These are phyloP conservation scores for Valencia hispanica DNA, from an alignment of 2,797 vertebrate genomes.

Conservation along the genomic window DNA sequence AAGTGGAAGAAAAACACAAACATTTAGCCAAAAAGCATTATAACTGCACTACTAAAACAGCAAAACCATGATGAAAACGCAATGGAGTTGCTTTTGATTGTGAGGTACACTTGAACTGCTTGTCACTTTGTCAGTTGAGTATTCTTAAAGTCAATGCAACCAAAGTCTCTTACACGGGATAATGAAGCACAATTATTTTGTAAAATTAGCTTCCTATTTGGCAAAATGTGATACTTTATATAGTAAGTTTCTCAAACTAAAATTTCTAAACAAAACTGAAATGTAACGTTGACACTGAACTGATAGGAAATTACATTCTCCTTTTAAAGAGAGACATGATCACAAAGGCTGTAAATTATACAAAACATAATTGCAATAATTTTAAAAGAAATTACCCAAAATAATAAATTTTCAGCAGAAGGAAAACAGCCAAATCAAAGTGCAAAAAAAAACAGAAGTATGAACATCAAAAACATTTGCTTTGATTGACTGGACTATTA, in stretches of 20 bases:
- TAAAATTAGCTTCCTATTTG: not conserved
- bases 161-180: not conserved
- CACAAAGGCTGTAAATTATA: not conserved
- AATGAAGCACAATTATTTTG: not conserved
- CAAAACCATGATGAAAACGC: constrained; percentile 32
- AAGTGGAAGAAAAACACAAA: constrained; percentile 57
- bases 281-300: not conserved
- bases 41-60: constrained; percentile 12
- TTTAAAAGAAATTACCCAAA: not conserved
- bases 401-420: not conserved
- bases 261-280: not conserved
- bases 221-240: constrained; percentile 9
- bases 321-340: not conserved
- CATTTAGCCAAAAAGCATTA: constrained; percentile 34
- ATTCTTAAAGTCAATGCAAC: not conserved
- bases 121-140: not conserved
- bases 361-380: not conserved
- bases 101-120: not conserved
- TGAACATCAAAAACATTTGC: not conserved
- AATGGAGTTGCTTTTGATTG: constrained; percentile 13
- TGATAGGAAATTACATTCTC: not conserved
- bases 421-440: not conserved
- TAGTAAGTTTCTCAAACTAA: constrained; percentile 9
- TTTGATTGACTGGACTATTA: not conserved
- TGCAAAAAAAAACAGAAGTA: not conserved